Evolutionary conservation across 2,113 vertebrate genomes (phyloP).

Genomic region (Lichenostomus cassidix): DNA sequence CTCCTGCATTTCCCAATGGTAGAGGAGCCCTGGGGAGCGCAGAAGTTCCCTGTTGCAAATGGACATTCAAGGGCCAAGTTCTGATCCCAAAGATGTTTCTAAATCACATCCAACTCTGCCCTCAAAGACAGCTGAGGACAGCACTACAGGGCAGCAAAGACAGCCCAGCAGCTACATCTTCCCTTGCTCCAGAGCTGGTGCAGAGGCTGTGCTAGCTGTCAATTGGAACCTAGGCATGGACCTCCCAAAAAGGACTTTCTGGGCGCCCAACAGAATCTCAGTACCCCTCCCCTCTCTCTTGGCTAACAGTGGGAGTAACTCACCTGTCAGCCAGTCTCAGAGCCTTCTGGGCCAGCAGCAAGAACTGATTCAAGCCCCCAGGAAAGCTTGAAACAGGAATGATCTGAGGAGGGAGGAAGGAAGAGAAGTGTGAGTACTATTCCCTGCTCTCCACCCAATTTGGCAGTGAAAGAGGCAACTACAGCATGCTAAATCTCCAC

Average conservation of each 20-base stretch:
- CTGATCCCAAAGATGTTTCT: not conserved
- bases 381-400: conserved; percentile 67
- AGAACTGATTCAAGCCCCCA: conserved; percentile 50
- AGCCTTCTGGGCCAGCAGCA: conserved; percentile 79
- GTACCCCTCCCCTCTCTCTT: not conserved
- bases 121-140: not conserved
- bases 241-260: not conserved
- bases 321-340: conserved; percentile 82
- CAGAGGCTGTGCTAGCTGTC: not conserved
- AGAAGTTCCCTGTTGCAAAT: not conserved
- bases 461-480: not conserved
- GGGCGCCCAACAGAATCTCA: not conserved
- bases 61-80: not conserved
- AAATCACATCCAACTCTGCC: not conserved
- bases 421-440: not conserved
- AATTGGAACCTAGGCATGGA: not conserved
- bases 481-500: accelerated
- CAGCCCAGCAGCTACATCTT: not conserved
- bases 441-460: not conserved
- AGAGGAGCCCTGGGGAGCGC: not conserved
- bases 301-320: not conserved
- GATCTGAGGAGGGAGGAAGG: conserved; percentile 62
- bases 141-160: not conserved
- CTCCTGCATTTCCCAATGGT: not conserved
- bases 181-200: not conserved